Evolutionary conservation across 2,888 invertebrate species (phyloP).

Genomic region (Temnothorax unifasciatus): DNA sequence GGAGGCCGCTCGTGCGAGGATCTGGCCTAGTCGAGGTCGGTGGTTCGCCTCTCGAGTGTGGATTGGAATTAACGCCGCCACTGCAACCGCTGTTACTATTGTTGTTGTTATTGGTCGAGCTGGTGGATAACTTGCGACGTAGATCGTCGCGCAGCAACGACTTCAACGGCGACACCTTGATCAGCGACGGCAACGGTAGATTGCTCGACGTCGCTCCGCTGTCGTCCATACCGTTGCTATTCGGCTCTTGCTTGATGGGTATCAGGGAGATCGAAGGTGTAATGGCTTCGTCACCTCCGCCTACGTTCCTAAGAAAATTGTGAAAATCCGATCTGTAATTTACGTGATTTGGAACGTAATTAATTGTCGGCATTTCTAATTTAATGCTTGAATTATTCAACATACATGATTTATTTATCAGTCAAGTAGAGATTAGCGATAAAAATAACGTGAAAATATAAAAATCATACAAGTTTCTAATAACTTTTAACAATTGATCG

Average conservation of each 20-base stretch:
- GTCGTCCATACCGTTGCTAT: conserved; percentile 87
- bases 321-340: conserved; percentile 16
- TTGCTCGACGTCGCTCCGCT: conserved; percentile 89
- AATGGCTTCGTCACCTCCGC: conserved; percentile 88
- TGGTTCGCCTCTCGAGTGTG: conserved; percentile 86
- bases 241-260: conserved; percentile 91
- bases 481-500: not conserved
- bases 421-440: not conserved
- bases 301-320: conserved; percentile 82
- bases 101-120: conserved; percentile 77
- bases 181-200: conserved; percentile 90
- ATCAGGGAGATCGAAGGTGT: conserved; percentile 95
- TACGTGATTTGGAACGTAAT: not conserved
- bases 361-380: not conserved
- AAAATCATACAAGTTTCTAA: not conserved
- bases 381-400: not conserved
- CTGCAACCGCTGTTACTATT: conserved; percentile 68
- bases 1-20: conserved; percentile 88
- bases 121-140: conserved; percentile 92
- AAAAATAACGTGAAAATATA: too few relatives aligned
- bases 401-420: not conserved
- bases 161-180: conserved; percentile 94
- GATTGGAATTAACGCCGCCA: conserved; percentile 79
- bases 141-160: conserved; percentile 94
- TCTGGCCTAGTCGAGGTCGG: conserved; percentile 91